phyloP scores from a whole-genome alignment of 1,140 invertebrate species.

The Dreissena polymorpha region DNA sequence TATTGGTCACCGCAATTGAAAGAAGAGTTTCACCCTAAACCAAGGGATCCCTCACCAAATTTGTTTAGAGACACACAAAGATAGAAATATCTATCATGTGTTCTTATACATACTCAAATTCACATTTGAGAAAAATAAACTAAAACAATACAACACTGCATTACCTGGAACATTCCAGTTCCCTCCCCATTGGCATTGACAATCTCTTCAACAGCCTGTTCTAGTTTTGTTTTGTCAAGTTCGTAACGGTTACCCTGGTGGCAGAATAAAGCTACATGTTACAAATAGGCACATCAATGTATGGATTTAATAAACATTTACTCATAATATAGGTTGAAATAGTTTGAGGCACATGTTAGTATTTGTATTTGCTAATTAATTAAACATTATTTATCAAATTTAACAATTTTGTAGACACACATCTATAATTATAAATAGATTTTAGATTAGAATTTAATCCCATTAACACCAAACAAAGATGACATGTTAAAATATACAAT shows the following conservation, averaged over 20 bases:
- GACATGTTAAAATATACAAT: neutral
- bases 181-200: constrained; percentile 58
- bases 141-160: neutral
- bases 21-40: too few relatives aligned
- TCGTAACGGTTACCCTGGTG: constrained; percentile 68
- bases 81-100: too few relatives aligned
- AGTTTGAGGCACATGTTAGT: neutral
- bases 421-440: neutral
- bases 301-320: neutral
- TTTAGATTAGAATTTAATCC: neutral
- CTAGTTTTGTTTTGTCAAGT: constrained; percentile 59
- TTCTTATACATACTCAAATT: neutral
- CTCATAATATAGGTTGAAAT: neutral
- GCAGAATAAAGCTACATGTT: neutral
- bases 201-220: constrained; percentile 71
- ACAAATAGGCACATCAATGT: neutral
- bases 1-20: too few relatives aligned
- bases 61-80: too few relatives aligned
- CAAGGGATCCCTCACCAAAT: too few relatives aligned
- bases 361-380: neutral
- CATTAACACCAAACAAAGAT: neutral
- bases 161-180: constrained; percentile 70
- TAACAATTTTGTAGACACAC: neutral
- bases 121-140: neutral
- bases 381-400: neutral